Evolutionary conservation across 2,113 vertebrate species (phyloP), one percentile per base, ranked within the genome.

Genomic region (Pygoscelis adeliae): DNA sequence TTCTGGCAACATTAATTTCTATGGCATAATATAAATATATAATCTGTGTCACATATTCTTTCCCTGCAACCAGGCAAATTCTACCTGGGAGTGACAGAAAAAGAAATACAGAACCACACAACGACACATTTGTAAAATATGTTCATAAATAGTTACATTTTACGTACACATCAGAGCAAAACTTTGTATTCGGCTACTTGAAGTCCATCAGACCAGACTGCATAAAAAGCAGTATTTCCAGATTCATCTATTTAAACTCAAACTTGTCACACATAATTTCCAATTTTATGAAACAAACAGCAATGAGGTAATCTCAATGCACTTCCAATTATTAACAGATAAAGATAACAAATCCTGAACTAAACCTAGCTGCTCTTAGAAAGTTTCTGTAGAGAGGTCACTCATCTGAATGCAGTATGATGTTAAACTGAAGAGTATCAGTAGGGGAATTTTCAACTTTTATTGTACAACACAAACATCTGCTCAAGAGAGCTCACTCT

Each of bases 271-370:
- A 80, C 74, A 66, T 49, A 53, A 71, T 77, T 89, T 69, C 82
- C 40, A 86, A 34, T 89, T 92, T 85, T 44, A 81, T 53, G 81
- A 62, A 95, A 89, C n/a, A 77, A 97, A 92, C 30, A 84, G 62
- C 63, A 85, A 67, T 53, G 89, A 94, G 50, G 27, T 36, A 58
- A 95, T 70, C 56, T 62, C 83, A 67, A 96, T 72, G 79, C 36
- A 81, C 63, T 94, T 55, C 86, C 76, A 71, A 46, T 72, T 87
- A 93, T 81, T 71, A 93, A 62, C 56, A 94, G 25, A 66, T 44
- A 84, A 89, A 96, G 86, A 92, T 84, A 46, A 94, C 8, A 69
- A 77, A 87, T 92, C 44, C 62, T 90, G 50, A 96, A 92, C 52
- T 78, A 89, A 97, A 96, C 91, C 78, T 59, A 73, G 13, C 40